Conservation (phyloP, 2,888 invertebrate species). For the Stratiomys singularior region DNA sequence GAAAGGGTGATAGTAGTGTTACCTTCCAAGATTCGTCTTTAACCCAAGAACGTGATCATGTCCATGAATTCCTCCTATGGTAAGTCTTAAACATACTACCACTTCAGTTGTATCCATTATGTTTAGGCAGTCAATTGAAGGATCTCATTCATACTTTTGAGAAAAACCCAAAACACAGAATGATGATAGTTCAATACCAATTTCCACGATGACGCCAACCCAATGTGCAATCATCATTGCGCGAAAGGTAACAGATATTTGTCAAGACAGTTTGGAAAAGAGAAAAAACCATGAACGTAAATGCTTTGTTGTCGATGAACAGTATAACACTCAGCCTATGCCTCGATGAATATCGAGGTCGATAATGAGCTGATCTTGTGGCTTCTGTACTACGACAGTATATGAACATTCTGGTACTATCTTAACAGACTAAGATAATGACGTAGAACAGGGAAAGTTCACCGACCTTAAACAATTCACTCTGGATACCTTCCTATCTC, state of each 20-base stretch:
- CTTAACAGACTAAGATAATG: not conserved
- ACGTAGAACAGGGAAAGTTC: conserved; percentile 29
- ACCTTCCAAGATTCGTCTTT: no score
- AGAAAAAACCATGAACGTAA: not conserved
- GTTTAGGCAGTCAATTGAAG: no score
- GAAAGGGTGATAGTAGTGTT: not conserved
- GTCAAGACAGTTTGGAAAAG: not conserved
- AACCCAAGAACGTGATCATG: no score
- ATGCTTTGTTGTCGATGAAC: conserved; percentile 8
- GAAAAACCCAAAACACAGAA: no score
- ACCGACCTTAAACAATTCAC: conserved; percentile 29
- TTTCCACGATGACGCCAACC: not conserved
- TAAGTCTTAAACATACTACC: no score
- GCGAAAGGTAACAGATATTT: conserved; percentile 17
- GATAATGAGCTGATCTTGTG: conserved; percentile 44
- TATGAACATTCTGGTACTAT: not conserved
- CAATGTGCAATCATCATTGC: not conserved
- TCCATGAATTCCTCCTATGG: no score
- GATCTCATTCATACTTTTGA: no score
- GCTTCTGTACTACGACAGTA: conserved; percentile 31
- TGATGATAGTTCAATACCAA: no score
- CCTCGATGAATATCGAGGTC: conserved; percentile 40
- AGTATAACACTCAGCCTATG: conserved; percentile 20
- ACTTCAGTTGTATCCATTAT: no score
- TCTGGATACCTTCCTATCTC: not conserved